Percentiles rank a stretch among this genome's conserved stretches.
Conservation (phyloP, 2,888 invertebrate species). For the Drosophila borborema region DNA sequence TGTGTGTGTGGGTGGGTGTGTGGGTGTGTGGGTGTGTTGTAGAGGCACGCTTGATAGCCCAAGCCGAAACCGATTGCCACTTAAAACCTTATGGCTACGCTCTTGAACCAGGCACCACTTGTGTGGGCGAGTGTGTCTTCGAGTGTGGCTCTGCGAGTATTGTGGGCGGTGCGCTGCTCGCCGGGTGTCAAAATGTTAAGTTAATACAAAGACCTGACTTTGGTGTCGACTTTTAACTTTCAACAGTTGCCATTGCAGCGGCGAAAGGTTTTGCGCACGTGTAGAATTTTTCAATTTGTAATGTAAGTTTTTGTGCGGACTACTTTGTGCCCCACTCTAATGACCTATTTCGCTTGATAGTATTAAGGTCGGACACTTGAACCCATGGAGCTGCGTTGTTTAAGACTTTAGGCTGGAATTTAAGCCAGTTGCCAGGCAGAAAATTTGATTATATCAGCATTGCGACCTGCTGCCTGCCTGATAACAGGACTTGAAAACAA, state of each 20-base stretch:
- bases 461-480: conserved; percentile 33
- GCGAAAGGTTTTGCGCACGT: conserved; percentile 51
- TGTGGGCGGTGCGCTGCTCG: conserved; percentile 20
- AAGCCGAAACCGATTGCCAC: conserved; percentile 74
- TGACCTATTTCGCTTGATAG: conserved; percentile 63
- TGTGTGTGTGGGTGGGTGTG: too few species aligned
- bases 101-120: conserved; percentile 58
- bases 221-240: conserved; percentile 70
- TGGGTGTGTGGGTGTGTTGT: conserved; percentile 15
- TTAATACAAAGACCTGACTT: conserved; percentile 74
- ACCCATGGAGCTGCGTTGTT: conserved; percentile 4
- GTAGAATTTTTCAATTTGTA: conserved; percentile 75
- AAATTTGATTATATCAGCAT: conserved; percentile 29
- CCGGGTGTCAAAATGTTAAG: conserved; percentile 76
- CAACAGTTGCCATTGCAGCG: conserved; percentile 54
- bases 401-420: conserved; percentile 43
- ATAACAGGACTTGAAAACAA: conserved; percentile 61
- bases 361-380: conserved; percentile 29
- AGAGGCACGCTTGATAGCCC: conserved; percentile 70
- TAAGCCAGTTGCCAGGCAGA: conserved; percentile 26
- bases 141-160: conserved; percentile 8
- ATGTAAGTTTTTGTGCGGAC: conserved; percentile 40
- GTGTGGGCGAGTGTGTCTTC: conserved; percentile 20
- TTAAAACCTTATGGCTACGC: conserved; percentile 72
- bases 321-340: conserved; percentile 50